Percentiles rank a stretch among this genome's conserved stretches.
Conservation (phyloP, 2,888 invertebrate species). For the Rhyacophila evoluta region DNA sequence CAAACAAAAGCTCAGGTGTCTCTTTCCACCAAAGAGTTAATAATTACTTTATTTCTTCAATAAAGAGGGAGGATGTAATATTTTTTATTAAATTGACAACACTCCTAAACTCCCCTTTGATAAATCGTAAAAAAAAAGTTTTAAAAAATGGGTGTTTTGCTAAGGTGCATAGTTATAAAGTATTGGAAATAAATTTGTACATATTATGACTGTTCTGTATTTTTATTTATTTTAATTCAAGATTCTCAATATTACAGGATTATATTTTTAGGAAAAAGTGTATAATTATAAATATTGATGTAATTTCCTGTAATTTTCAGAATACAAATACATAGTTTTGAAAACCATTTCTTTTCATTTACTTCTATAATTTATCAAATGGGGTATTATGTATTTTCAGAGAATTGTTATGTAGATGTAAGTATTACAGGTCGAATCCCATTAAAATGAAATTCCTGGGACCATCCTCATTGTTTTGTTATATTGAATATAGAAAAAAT, state of each 20-base stretch:
- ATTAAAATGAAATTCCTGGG: too few relatives aligned
- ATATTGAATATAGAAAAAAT: too few relatives aligned
- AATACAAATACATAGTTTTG: constrained; percentile 50
- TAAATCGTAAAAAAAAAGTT: constrained; percentile 27
- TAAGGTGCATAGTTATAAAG: constrained; percentile 15
- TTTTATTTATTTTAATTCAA: constrained; percentile 44
- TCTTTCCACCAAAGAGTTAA: not conserved
- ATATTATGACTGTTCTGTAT: constrained; percentile 34
- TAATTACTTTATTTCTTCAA: not conserved
- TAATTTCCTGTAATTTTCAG: constrained; percentile 50
- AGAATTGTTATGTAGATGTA: too few relatives aligned
- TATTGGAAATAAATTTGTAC: constrained; percentile 31
- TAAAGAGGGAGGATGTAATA: not conserved
- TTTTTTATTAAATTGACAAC: not conserved
- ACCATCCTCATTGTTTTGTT: too few relatives aligned
- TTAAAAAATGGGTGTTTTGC: not conserved
- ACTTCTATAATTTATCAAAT: too few relatives aligned
- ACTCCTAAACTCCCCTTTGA: not conserved
- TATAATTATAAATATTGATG: constrained; percentile 42
- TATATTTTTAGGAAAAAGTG: constrained; percentile 44
- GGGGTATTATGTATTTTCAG: too few relatives aligned
- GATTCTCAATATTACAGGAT: constrained; percentile 49
- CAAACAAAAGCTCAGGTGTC: not conserved
- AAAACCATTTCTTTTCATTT: constrained; percentile 33
- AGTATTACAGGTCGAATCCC: too few relatives aligned